A percentile compares a stretch with the other conserved stretches of the same genome.
Conservation (phyloP, 1,140 invertebrate species). For the Drosophila punjabiensis region DNA sequence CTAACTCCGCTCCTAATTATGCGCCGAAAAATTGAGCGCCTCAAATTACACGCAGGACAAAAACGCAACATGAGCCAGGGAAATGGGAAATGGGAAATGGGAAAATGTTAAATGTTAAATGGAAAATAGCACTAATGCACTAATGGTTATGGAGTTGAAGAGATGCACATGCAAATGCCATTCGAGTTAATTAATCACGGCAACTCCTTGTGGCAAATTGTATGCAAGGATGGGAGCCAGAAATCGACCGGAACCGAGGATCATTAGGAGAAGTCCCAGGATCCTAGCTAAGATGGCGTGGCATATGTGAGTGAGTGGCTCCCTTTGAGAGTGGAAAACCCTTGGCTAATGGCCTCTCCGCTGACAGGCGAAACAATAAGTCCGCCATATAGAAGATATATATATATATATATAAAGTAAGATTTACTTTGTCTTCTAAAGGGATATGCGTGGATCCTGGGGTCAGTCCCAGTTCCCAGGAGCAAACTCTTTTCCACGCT, state of each 20-base stretch:
- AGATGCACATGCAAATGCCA: slow-evolving; percentile 57
- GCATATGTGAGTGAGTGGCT: slow-evolving; percentile 41
- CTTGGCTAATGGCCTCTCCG: slow-evolving; percentile 58
- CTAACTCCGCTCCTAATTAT: slow-evolving; percentile 60
- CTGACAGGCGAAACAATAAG: slow-evolving; percentile 49
- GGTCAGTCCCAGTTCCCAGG: not conserved
- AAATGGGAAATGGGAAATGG: slow-evolving; percentile 20
- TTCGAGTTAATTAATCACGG: slow-evolving; percentile 67
- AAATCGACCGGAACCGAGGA: slow-evolving; percentile 66
- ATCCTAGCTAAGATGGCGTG: slow-evolving; percentile 16
- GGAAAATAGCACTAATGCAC: not conserved
- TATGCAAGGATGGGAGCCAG: slow-evolving; percentile 21
- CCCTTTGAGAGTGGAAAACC: slow-evolving; percentile 43
- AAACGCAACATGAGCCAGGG: slow-evolving; percentile 67
- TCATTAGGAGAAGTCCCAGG: slow-evolving; percentile 51
- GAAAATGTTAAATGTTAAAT: slow-evolving; percentile 13
- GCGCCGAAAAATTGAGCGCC: slow-evolving; percentile 66
- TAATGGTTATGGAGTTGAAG: slow-evolving; percentile 49
- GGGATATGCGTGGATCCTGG: not conserved
- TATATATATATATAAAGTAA: too few relatives aligned
- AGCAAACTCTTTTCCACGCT: slow-evolving; percentile 64
- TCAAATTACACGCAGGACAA: slow-evolving; percentile 57
- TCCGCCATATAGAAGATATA: not conserved
- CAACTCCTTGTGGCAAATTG: slow-evolving; percentile 67
- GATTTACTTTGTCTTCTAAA: not conserved